These are phyloP conservation scores for Pheosia gnoma DNA, from an alignment of 2,888 invertebrate genomes.

Conservation along the genomic window DNA sequence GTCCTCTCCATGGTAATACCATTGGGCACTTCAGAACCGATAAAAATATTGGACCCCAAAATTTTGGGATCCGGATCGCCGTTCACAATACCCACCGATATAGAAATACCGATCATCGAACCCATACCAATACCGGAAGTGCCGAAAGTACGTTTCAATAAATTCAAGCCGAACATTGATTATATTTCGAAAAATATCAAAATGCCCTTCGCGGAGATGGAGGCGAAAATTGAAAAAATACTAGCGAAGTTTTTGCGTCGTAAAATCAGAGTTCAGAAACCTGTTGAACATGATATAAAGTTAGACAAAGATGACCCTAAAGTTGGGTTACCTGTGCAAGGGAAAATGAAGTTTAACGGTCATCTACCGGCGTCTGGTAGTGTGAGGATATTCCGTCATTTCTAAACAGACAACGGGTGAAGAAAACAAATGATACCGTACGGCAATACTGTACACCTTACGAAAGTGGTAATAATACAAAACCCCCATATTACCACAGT, in stretches of 20 bases:
- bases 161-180: not conserved
- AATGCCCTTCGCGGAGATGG: not conserved
- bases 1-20: too few relatives aligned
- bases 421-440: too few relatives aligned
- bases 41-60: too few relatives aligned
- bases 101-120: not conserved
- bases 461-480: too few relatives aligned
- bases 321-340: conserved; percentile 4
- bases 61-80: too few relatives aligned
- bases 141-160: not conserved
- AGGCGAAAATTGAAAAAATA: not conserved
- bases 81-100: not conserved
- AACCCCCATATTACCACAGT: too few relatives aligned
- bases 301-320: not conserved
- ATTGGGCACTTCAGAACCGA: too few relatives aligned
- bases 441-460: too few relatives aligned
- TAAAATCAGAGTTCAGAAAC: not conserved
- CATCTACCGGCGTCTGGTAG: conserved; percentile 27
- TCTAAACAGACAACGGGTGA: conserved; percentile 2
- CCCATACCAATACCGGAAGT: not conserved
- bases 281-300: not conserved
- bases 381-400: conserved; percentile 20
- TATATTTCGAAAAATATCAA: not conserved
- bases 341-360: conserved; percentile 20
- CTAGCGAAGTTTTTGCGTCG: not conserved